Conservation (phyloP, 2,113 vertebrate genomes). For the Ophthalmolycus amberensis region DNA sequence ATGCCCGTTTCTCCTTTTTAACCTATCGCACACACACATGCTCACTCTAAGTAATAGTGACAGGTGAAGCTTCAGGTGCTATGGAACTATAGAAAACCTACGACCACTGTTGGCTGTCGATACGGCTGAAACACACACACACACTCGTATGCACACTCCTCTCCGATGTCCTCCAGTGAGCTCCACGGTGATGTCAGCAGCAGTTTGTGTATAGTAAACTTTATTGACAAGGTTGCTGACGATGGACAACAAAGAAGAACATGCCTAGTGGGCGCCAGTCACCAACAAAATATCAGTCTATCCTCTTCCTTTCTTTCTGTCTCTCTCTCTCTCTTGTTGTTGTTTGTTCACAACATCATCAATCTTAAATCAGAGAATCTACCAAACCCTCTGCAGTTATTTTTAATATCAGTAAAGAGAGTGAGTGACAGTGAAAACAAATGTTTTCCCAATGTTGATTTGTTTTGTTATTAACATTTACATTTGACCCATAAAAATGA, state of each 20-base stretch:
- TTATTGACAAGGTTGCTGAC: slow-evolving; percentile 84
- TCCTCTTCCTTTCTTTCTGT: background rate
- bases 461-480: slow-evolving; percentile 68
- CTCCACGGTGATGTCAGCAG: slow-evolving; percentile 76
- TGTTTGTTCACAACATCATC: slow-evolving; percentile 14
- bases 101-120: slow-evolving; percentile 39
- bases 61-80: slow-evolving; percentile 60
- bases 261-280: slow-evolving; percentile 52
- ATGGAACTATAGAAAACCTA: slow-evolving; percentile 51
- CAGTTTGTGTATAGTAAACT: slow-evolving; percentile 79
- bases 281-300: slow-evolving; percentile 10
- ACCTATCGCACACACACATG: slow-evolving; percentile 1
- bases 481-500: slow-evolving; percentile 69
- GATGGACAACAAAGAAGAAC: slow-evolving; percentile 60
- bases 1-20: slow-evolving; percentile 27
- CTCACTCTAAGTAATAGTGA: slow-evolving; percentile 60
- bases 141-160: slow-evolving; percentile 22
- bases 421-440: slow-evolving; percentile 36
- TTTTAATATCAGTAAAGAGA: slow-evolving; percentile 20
- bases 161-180: slow-evolving; percentile 65
- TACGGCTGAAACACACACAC: slow-evolving; percentile 5
- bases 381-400: slow-evolving; percentile 15
- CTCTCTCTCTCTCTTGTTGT: background rate
- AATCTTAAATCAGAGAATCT: slow-evolving; percentile 27
- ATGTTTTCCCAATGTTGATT: slow-evolving; percentile 47